Percentiles rank a stretch among this genome's conserved stretches.
phyloP scores from a whole-genome alignment of 1,140 invertebrate species.

The Drosophila mayri region DNA sequence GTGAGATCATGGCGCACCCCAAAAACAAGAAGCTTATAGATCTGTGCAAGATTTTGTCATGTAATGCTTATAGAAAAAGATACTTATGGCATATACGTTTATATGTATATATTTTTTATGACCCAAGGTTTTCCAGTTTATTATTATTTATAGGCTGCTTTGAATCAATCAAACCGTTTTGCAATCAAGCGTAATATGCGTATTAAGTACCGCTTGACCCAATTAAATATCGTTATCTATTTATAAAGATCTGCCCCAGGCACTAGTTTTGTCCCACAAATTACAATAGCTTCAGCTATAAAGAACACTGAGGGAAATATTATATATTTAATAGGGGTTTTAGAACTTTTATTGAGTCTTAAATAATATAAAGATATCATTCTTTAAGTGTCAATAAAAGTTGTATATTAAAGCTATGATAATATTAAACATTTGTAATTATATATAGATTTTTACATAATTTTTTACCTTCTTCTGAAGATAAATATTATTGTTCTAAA shows the following conservation, averaged over 20 bases:
- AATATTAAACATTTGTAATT: neutral
- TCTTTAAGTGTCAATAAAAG: neutral
- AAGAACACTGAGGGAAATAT: conserved; percentile 1
- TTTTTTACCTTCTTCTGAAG: neutral
- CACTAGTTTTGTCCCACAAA: neutral
- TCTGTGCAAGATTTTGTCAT: conserved; percentile 34
- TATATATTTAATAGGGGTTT: neutral
- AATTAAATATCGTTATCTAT: conserved; percentile 52
- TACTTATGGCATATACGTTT: neutral
- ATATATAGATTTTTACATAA: too few relatives aligned
- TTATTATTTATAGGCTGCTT: conserved; percentile 3
- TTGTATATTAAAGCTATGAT: neutral
- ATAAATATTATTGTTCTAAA: neutral
- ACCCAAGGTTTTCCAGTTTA: conserved; percentile 31
- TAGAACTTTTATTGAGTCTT: too few relatives aligned
- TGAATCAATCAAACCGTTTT: conserved; percentile 39
- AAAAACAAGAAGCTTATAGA: conserved; percentile 34
- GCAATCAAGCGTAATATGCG: conserved; percentile 39
- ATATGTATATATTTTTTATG: neutral
- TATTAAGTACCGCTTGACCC: conserved; percentile 48
- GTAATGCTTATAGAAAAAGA: conserved; percentile 16
- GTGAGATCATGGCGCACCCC: conserved; percentile 55
- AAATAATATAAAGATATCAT: too few relatives aligned
- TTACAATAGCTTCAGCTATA: conserved; percentile 1
- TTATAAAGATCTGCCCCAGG: conserved; percentile 13